Conservation (phyloP, 2,888 invertebrate species). For the Byasa hedistus region DNA sequence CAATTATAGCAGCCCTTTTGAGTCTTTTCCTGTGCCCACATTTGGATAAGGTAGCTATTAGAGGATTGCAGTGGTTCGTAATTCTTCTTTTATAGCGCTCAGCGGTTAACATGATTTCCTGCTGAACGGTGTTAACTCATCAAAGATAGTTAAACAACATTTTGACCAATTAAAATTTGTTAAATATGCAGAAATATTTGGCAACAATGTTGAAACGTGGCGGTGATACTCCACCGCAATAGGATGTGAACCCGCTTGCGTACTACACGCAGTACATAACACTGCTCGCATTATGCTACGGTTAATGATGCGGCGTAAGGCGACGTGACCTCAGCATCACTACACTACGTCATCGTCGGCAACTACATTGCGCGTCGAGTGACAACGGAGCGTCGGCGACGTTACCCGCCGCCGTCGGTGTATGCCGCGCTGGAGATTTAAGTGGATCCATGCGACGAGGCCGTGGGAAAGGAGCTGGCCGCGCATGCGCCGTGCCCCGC, state of each 20-base stretch:
- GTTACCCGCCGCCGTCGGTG: slow-evolving; percentile 47
- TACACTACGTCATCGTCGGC: slow-evolving; percentile 23
- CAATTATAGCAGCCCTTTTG: no score
- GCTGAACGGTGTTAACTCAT: no score
- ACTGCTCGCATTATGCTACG: slow-evolving; percentile 16
- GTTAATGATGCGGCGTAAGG: slow-evolving; percentile 23
- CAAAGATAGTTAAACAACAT: no score
- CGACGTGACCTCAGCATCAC: slow-evolving; percentile 30
- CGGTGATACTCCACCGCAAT: slow-evolving; percentile 7
- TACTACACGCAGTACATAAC: slow-evolving; percentile 15
- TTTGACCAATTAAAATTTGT: no score
- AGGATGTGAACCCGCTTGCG: slow-evolving; percentile 20
- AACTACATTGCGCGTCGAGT: slow-evolving; percentile 4
- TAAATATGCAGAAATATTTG: not conserved
- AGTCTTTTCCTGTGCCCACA: no score
- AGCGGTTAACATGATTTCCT: no score
- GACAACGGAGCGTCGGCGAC: slow-evolving; percentile 22
- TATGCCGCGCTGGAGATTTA: slow-evolving; percentile 51
- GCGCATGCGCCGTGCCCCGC: slow-evolving; percentile 39
- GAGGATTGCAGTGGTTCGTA: no score
- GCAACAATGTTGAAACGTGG: not conserved
- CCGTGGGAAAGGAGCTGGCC: slow-evolving; percentile 62
- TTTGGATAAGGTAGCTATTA: no score
- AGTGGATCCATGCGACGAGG: slow-evolving; percentile 51
- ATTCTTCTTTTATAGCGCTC: no score